Conservation (phyloP, 2,113 vertebrate genomes). For the Geococcyx californianus region DNA sequence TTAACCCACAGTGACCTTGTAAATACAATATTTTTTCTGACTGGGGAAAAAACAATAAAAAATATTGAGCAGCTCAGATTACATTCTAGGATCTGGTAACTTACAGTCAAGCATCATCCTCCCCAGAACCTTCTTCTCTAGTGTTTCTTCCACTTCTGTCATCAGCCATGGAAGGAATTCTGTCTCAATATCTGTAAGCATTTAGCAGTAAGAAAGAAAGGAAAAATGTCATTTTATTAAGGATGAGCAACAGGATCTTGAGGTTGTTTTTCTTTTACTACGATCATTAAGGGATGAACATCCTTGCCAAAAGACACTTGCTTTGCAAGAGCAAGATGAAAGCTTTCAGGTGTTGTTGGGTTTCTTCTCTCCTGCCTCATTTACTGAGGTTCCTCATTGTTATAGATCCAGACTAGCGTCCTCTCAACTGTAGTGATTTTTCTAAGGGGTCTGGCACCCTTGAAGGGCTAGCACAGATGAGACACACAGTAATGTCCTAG, state of each 20-base stretch:
- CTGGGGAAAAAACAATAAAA: background rate
- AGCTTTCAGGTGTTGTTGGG: background rate
- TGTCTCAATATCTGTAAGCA: slow-evolving; percentile 85
- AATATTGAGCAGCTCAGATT: background rate
- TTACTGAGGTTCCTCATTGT: background rate
- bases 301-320: background rate
- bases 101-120: slow-evolving; percentile 88
- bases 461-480: background rate
- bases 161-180: slow-evolving; percentile 89
- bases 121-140: slow-evolving; percentile 78
- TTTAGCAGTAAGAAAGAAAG: slow-evolving; percentile 4
- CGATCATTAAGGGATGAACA: background rate
- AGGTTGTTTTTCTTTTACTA: background rate
- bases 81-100: slow-evolving; percentile 31
- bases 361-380: background rate
- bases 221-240: background rate
- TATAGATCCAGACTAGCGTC: background rate
- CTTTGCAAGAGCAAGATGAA: background rate
- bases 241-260: background rate
- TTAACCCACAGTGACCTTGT: background rate
- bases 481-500: background rate
- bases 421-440: background rate
- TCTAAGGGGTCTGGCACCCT: background rate
- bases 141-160: slow-evolving; percentile 75
- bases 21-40: background rate